These are phyloP conservation scores for Hedya salicella DNA, from an alignment of 2,888 invertebrate species.

Conservation along the genomic window DNA sequence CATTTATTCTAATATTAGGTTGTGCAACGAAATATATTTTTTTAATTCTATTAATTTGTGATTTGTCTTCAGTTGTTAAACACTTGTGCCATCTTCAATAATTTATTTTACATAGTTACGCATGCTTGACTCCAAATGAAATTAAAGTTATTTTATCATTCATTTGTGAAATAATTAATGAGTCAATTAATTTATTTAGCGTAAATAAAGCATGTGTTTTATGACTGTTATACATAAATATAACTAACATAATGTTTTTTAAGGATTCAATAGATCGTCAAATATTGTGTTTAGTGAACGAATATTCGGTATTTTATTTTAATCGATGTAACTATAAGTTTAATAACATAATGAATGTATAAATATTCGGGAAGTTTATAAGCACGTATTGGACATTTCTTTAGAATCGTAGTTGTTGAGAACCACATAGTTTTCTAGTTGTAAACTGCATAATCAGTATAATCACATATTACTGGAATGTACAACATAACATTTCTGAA, in stretches of 20 bases:
- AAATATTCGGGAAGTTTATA: constrained; percentile 53
- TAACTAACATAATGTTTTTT: constrained; percentile 33
- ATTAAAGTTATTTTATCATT: constrained; percentile 29
- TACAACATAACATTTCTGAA: not conserved
- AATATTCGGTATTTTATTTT: constrained; percentile 40
- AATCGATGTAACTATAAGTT: constrained; percentile 47
- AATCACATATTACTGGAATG: not conserved
- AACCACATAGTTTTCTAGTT: constrained; percentile 47
- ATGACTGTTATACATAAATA: constrained; percentile 42
- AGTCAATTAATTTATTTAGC: constrained; percentile 63
- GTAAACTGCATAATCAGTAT: constrained; percentile 45
- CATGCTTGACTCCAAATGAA: constrained; percentile 41
- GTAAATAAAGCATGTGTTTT: constrained; percentile 47
- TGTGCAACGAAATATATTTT: constrained; percentile 65
- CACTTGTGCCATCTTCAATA: constrained; percentile 57
- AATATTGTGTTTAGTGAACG: constrained; percentile 31
- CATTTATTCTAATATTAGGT: constrained; percentile 57
- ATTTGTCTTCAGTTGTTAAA: constrained; percentile 47
- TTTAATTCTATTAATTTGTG: constrained; percentile 48
- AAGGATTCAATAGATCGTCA: constrained; percentile 36
- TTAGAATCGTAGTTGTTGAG: constrained; percentile 50
- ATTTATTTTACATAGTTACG: constrained; percentile 45
- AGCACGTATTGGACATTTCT: constrained; percentile 56
- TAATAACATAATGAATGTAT: constrained; percentile 50
- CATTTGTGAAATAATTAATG: constrained; percentile 42